Evolutionary conservation across 1,140 invertebrate genomes (phyloP).

Genomic region (Brachionus rubens): DNA sequence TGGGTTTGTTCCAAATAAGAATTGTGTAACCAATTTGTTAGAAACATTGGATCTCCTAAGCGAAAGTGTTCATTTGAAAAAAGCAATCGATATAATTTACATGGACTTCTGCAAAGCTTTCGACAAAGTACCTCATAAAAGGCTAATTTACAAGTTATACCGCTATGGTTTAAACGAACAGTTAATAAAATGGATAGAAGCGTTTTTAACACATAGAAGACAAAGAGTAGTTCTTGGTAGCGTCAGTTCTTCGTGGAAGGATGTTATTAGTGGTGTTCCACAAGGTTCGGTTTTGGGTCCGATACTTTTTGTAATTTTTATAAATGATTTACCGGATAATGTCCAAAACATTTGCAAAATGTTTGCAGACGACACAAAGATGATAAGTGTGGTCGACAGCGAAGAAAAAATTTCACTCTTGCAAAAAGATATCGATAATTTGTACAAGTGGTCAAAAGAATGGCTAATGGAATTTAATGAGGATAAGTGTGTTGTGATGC

Average conservation of each 20-base stretch:
- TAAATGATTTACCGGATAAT: conserved; percentile 49
- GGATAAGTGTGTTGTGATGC: too few species aligned
- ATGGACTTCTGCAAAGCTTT: conserved; percentile 49
- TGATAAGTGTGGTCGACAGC: too few species aligned
- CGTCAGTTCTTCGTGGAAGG: conserved; percentile 22
- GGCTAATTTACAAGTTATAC: conserved; percentile 44
- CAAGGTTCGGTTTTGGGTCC: conserved; percentile 49
- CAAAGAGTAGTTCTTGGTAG: conserved; percentile 47
- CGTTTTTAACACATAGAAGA: conserved; percentile 39
- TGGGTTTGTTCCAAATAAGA: neutral
- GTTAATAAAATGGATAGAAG: conserved; percentile 47
- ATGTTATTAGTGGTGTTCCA: conserved; percentile 48
- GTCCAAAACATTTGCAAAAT: too few species aligned
- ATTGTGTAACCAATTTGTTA: neutral
- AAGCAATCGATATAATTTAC: conserved; percentile 37
- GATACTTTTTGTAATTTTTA: conserved; percentile 48
- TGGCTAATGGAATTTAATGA: too few species aligned
- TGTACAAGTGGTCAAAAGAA: too few species aligned
- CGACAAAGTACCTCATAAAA: conserved; percentile 47
- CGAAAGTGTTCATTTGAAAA: neutral
- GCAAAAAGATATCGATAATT: too few species aligned
- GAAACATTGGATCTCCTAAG: neutral
- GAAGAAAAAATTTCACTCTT: too few species aligned
- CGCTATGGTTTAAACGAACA: conserved; percentile 35
- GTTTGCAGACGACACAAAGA: too few species aligned